These are phyloP conservation scores for Siniperca undulata DNA, from an alignment of 2,797 vertebrate genomes.

Conservation along the genomic window DNA sequence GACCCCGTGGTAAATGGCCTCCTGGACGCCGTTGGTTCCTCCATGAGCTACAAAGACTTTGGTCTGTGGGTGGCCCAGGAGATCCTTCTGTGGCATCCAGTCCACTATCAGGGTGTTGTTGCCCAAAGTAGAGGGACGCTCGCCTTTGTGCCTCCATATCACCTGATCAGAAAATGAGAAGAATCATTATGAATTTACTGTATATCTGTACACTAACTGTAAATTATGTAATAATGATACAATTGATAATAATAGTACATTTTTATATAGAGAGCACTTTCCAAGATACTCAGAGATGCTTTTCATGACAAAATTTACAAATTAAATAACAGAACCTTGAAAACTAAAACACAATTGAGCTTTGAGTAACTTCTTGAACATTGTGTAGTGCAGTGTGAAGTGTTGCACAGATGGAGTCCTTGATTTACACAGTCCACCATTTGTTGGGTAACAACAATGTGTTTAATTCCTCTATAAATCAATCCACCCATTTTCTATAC, in stretches of 20 bases:
- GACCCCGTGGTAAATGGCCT: slow-evolving; percentile 82
- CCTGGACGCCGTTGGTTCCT: slow-evolving; percentile 84
- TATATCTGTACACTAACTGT: not conserved
- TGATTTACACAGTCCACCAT: not conserved
- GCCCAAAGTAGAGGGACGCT: slow-evolving; percentile 75
- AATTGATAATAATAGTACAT: not conserved
- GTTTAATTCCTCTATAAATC: not conserved
- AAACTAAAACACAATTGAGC: too few relatives aligned
- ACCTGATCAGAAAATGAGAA: slow-evolving; percentile 60
- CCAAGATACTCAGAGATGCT: not conserved
- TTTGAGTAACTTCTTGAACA: not conserved
- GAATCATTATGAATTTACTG: not conserved
- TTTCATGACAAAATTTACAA: not conserved
- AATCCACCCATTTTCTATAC: not conserved
- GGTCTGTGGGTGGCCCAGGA: slow-evolving; percentile 81
- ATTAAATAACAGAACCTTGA: not conserved
- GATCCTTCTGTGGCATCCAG: slow-evolving; percentile 86
- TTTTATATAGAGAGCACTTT: not conserved
- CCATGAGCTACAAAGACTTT: slow-evolving; percentile 83
- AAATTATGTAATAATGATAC: not conserved
- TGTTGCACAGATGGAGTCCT: not conserved
- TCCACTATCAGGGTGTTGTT: slow-evolving; percentile 84
- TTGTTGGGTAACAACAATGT: not conserved
- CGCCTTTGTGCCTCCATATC: slow-evolving; percentile 81
- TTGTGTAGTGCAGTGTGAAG: not conserved